phyloP scores from a whole-genome alignment of 2,797 vertebrate genomes.

The Anguilla marmorata region DNA sequence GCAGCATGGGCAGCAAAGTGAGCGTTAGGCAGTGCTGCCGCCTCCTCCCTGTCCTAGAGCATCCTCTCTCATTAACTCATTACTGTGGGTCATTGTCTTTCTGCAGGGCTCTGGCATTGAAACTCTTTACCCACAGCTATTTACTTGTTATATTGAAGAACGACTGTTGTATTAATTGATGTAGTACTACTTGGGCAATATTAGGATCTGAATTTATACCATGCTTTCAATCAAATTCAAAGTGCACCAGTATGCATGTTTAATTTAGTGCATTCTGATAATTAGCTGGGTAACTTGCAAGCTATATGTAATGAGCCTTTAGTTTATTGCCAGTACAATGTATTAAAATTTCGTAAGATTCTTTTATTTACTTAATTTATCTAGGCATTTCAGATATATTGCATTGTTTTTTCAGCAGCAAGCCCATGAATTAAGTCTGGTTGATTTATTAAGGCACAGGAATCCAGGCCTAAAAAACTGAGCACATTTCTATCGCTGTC shows the following conservation, averaged over 20 bases:
- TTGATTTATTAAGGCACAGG: not conserved
- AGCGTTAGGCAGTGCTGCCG: constrained; percentile 25
- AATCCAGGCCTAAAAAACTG: not conserved
- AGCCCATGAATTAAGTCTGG: not conserved
- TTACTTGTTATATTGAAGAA: not conserved
- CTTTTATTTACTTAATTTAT: not conserved
- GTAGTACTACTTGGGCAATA: not conserved
- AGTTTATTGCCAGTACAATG: not conserved
- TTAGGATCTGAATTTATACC: not conserved
- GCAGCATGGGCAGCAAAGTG: constrained; percentile 85
- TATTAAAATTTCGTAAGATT: not conserved
- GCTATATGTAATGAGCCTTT: not conserved
- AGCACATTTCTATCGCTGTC: not conserved
- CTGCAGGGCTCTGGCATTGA: not conserved
- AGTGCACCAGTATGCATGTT: not conserved
- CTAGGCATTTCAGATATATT: not conserved
- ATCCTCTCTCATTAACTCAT: not conserved
- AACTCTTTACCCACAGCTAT: not conserved
- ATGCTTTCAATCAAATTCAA: not conserved
- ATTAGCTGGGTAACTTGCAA: not conserved
- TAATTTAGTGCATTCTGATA: not conserved
- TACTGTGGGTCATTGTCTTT: not conserved
- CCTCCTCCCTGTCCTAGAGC: not conserved
- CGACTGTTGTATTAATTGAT: not conserved
- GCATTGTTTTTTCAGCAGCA: not conserved